Evolutionary conservation across 2,113 vertebrate species (phyloP).

Genomic region (Scomber japonicus): DNA sequence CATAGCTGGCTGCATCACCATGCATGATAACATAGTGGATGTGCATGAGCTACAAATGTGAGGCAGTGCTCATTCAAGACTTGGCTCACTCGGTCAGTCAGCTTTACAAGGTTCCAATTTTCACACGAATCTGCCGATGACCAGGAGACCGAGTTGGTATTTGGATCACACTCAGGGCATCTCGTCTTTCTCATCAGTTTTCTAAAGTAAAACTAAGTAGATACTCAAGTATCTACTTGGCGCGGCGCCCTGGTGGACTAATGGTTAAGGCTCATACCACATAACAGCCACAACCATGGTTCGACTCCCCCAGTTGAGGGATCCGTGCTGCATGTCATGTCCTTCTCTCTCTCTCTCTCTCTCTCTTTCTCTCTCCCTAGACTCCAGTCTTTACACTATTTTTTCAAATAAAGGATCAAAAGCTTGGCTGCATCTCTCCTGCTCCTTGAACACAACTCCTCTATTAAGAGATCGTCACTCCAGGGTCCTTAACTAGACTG

Average conservation of each 20-base stretch:
- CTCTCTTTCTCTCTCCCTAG: no score
- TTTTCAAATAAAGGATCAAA: no score
- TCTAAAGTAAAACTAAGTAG: no score
- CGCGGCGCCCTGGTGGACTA: background rate
- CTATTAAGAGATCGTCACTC: conserved; percentile 70
- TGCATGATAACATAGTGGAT: conserved; percentile 50
- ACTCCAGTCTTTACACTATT: no score
- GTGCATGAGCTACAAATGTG: conserved; percentile 61
- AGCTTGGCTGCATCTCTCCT: conserved; percentile 45
- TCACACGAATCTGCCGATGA: conserved; percentile 43
- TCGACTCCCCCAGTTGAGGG: no score
- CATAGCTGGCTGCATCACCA: conserved; percentile 34
- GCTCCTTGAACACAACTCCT: conserved; percentile 68
- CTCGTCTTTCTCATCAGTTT: conserved; percentile 69
- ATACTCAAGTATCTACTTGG: conserved; percentile 62
- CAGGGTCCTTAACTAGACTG: conserved; percentile 68
- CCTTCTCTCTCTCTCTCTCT: no score
- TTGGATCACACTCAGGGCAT: conserved; percentile 66
- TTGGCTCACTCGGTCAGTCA: conserved; percentile 24
- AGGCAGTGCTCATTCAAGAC: conserved; percentile 48
- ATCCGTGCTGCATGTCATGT: no score
- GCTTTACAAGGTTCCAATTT: conserved; percentile 70
- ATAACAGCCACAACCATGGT: no score
- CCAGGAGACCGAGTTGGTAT: conserved; percentile 43
- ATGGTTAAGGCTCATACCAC: no score